phyloP scores from a whole-genome alignment of 2,113 vertebrate genomes.

The Reinhardtius hippoglossoides region DNA sequence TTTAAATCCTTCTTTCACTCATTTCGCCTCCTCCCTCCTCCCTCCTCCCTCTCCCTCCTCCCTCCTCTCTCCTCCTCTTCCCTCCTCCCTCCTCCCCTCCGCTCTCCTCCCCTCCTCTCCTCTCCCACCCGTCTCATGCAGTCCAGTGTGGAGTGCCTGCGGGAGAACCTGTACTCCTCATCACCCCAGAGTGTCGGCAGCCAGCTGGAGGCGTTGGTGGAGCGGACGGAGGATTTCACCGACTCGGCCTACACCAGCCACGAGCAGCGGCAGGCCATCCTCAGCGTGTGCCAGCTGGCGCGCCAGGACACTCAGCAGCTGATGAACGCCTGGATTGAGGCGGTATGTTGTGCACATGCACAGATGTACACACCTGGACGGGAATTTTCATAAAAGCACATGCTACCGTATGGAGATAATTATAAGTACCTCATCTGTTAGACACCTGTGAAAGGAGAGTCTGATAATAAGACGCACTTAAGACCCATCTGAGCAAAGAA shows the following conservation, averaged over 20 bases:
- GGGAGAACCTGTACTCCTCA: slow-evolving; percentile 88
- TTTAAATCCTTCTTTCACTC: neutral
- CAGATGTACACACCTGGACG: neutral
- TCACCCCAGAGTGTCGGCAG: slow-evolving; percentile 87
- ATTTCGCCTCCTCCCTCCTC: neutral
- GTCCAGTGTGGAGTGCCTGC: slow-evolving; percentile 90
- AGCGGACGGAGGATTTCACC: slow-evolving; percentile 96
- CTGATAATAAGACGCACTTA: neutral
- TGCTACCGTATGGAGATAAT: slow-evolving; percentile 1
- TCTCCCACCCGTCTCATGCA: slow-evolving; percentile 65
- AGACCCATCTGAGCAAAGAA: neutral
- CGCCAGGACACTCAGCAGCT: slow-evolving; percentile 91
- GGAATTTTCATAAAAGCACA: slow-evolving; percentile 43
- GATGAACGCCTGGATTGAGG: slow-evolving; percentile 89
- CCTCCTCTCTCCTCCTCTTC: neutral
- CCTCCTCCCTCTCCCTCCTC: neutral
- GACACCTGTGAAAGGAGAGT: neutral
- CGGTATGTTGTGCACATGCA: slow-evolving; percentile 83
- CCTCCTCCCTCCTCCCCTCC: no score
- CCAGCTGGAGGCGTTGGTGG: slow-evolving; percentile 90
- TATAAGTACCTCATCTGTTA: slow-evolving; percentile 7
- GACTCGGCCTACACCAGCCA: slow-evolving; percentile 98
- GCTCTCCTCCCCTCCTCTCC: neutral
- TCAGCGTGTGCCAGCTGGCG: slow-evolving; percentile 89
- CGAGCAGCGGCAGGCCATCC: slow-evolving; percentile 93